Conservation (phyloP, 2,113 vertebrate genomes). For the Myxocyprinus asiaticus region DNA sequence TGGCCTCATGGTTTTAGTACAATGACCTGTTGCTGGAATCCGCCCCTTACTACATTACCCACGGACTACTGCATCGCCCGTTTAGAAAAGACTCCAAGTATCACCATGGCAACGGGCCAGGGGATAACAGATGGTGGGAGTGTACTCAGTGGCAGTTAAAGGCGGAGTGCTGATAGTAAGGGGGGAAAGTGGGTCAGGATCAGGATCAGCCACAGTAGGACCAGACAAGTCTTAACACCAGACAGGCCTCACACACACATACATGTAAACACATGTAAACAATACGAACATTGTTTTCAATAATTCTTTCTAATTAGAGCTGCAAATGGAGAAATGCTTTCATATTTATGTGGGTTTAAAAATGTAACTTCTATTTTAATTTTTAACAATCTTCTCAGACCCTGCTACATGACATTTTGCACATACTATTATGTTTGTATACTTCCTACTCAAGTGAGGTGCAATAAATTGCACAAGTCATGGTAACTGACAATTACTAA, state of each 20-base stretch:
- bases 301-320: no score
- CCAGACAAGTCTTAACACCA: constrained; percentile 50
- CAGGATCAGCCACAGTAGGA: constrained; percentile 53
- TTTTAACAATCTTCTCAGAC: no score
- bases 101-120: not conserved
- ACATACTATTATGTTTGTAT: no score
- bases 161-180: constrained; percentile 45
- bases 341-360: no score
- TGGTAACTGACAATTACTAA: no score
- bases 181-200: constrained; percentile 59
- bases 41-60: constrained; percentile 14
- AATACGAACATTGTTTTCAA: no score
- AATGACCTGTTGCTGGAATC: constrained; percentile 31
- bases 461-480: no score
- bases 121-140: constrained; percentile 54
- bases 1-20: constrained; percentile 10
- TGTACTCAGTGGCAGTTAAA: constrained; percentile 49
- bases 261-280: constrained; percentile 16
- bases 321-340: no score
- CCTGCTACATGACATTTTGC: no score
- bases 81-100: constrained; percentile 32
- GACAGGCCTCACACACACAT: constrained; percentile 39
- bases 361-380: no score
- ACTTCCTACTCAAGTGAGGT: no score
- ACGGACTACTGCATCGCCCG: constrained; percentile 30